Evolutionary conservation across 1,140 invertebrate genomes (phyloP), one percentile per base, ranked within the genome.

Genomic region (Scaptomyza graminum): DNA sequence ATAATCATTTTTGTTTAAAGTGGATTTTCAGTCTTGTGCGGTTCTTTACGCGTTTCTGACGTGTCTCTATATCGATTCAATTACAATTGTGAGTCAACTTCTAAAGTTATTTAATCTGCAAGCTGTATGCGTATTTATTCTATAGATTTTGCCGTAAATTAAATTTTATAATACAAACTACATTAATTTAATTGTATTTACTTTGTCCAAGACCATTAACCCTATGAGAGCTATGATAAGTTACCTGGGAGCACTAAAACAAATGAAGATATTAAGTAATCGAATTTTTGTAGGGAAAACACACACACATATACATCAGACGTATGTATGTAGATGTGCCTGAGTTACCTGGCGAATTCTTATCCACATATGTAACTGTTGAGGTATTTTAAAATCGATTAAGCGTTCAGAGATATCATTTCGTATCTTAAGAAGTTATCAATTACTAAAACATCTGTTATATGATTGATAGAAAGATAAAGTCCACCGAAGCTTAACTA

Each of bases 21-120:
- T n/a, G 12, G 4, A 34, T 39, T 44, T 61, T 80, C 41, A 84
- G 67, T 84, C 13, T 25, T 54, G 44, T 47, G 25, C 49, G 37
- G 55, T 9, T 15, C 8, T 44, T 34, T 50, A 12, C 28, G 49
- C 3, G 57, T 12, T 65, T 56, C 25, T 47, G 61, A 64, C 61
- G 64, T 65, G n/a, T 41, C 16, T 3, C 8, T 34, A 31, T 43
- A 31, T n/a, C 39, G 15, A 44, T 44, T 13, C 12, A 52, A 52
- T 12, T 9, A 6, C 1, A 63, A 31, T 31, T 63, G 49, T 43
- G 25, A 44, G 41, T 52, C 18, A 41, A 3, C n/a, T 9, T 15
- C 18, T 9, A 11, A 13, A 43, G 13, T 43, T 15, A n/a, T 43
- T 44, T n/a, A 12, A 37, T 22, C 25, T 13, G 25, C 37, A 9